Base-by-base conservation (phyloP, 2,113 vertebrate species). In the Cnemophilus loriae region DNA sequence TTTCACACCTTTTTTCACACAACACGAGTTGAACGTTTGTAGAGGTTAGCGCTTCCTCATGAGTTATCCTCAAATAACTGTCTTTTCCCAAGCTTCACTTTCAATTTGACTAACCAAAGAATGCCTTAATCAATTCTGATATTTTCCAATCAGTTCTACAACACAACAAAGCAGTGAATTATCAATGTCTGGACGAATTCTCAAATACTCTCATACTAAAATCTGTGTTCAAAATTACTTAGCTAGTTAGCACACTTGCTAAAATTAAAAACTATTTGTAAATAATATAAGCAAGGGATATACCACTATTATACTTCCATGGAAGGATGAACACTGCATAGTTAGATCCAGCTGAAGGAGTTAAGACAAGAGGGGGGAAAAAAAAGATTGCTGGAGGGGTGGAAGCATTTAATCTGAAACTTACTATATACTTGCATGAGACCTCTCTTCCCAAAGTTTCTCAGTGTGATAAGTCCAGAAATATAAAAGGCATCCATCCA, bases 301-400 rank as follows among this genome's bases (percentile, higher is more conserved):
- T 27, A 79, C 11, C 13, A 16, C 11, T 46, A 39, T 23, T 53
- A 10, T 32, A 73, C 20, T 57, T 65, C 26, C 20, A n/a, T 13
- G 16, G 69, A 61, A 33, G 67, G 90, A n/a, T 60, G 28, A 87
- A 57, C 21, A 74, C 32, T 24, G 37, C 7, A 24, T 20, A 63
- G 33, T 50, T 80, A 79, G 50, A 85, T 56, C 13, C 49, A 85
- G 49, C 7, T 1, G 1, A 88, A 77, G 56, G 3, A 86, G 88
- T 63, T 42, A 81, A 76, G 42, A 67, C 19, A 73, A 47, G 39
- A 9, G 4, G 9, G 3, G 3, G 0, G 1, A 2, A 59, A n/a
- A 59, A n/a, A 39, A 16, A 8, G 1, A 24, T 59, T 80, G 8
- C 68, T 83, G n/a, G 26, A 91, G n/a, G 4, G 15, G 13, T 42